Percentiles rank a stretch among this genome's conserved stretches.
Evolutionary conservation across 2,797 vertebrate species (phyloP).

Genomic region (Etheostoma perlongum): DNA sequence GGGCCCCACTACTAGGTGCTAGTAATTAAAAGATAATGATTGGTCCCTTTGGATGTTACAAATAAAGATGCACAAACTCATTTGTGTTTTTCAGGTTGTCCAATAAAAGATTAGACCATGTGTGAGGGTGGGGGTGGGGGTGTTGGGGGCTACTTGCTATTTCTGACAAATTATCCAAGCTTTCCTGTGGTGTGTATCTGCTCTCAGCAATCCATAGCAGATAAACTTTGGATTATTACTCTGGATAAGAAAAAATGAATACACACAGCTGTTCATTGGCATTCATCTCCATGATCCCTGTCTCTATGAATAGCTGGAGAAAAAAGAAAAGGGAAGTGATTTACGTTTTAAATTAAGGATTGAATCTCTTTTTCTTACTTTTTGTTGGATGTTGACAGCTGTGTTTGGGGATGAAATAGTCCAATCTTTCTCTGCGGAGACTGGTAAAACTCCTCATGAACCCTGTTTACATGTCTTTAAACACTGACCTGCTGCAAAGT

Average conservation of each 20-base stretch:
- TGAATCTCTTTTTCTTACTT: slow-evolving; percentile 20
- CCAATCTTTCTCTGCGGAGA: slow-evolving; percentile 25
- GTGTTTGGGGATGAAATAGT: slow-evolving; percentile 52
- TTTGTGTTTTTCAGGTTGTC: slow-evolving; percentile 82
- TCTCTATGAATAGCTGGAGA: slow-evolving; percentile 38
- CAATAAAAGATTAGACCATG: slow-evolving; percentile 78
- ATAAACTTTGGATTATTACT: slow-evolving; percentile 69
- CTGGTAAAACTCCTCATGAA: slow-evolving; percentile 38
- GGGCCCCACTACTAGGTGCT: slow-evolving; percentile 79
- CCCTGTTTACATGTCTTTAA: slow-evolving; percentile 29
- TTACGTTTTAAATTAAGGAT: slow-evolving; percentile 47
- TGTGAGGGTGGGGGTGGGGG: slow-evolving; percentile 31
- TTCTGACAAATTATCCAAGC: slow-evolving; percentile 57
- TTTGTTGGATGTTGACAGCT: slow-evolving; percentile 59
- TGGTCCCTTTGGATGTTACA: slow-evolving; percentile 84
- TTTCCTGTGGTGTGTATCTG: slow-evolving; percentile 53
- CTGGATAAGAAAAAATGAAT: slow-evolving; percentile 67
- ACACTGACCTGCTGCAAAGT: slow-evolving; percentile 30
- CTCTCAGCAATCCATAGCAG: slow-evolving; percentile 59
- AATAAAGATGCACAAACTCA: slow-evolving; percentile 84
- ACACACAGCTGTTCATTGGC: slow-evolving; percentile 65
- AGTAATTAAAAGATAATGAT: slow-evolving; percentile 89
- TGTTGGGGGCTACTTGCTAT: slow-evolving; percentile 51
- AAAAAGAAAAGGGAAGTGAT: slow-evolving; percentile 69
- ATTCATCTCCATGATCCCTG: slow-evolving; percentile 55